A percentile compares a stretch with the other conserved stretches of the same genome.
These are phyloP conservation scores for Drosophila limbata DNA, from an alignment of 2,888 invertebrate species.

Conservation along the genomic window DNA sequence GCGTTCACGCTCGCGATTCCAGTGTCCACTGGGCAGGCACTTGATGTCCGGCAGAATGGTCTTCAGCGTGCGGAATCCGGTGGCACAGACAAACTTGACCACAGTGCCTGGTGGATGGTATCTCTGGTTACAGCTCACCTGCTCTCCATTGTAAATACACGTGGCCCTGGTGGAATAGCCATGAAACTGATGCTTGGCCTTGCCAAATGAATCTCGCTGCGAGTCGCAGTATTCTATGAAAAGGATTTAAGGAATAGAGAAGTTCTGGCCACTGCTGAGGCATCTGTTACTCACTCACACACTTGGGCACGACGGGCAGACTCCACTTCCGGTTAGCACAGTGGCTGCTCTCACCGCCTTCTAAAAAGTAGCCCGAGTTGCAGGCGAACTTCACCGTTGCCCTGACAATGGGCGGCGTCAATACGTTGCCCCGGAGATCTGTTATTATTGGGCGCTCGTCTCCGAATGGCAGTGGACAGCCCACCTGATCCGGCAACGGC, in stretches of 20 bases:
- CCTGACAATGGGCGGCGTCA: conserved; percentile 48
- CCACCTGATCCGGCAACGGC: conserved; percentile 14
- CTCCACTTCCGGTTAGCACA: conserved; percentile 64
- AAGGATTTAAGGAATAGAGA: not conserved
- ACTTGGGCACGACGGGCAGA: conserved; percentile 52
- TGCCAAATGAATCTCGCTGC: conserved; percentile 19
- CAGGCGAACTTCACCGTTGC: conserved; percentile 58
- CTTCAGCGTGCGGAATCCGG: conserved; percentile 46
- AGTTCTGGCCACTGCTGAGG: no score
- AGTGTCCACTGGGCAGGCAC: conserved; percentile 54
- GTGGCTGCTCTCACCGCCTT: conserved; percentile 43
- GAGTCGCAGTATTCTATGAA: conserved; percentile 60
- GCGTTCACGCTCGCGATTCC: conserved; percentile 56
- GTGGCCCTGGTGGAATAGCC: conserved; percentile 64
- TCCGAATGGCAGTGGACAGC: conserved; percentile 52
- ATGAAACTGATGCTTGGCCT: conserved; percentile 34
- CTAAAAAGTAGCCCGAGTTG: conserved; percentile 43
- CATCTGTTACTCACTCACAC: conserved; percentile 61
- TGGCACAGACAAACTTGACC: conserved; percentile 62
- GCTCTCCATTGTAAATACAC: conserved; percentile 51
- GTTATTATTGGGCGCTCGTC: conserved; percentile 60
- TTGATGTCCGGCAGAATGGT: conserved; percentile 39
- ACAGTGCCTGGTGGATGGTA: conserved; percentile 66
- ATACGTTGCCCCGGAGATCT: conserved; percentile 29
- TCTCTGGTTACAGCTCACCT: conserved; percentile 43